These are phyloP conservation scores for Pilophorus perplexus DNA, from an alignment of 2,888 invertebrate species.

Conservation along the genomic window DNA sequence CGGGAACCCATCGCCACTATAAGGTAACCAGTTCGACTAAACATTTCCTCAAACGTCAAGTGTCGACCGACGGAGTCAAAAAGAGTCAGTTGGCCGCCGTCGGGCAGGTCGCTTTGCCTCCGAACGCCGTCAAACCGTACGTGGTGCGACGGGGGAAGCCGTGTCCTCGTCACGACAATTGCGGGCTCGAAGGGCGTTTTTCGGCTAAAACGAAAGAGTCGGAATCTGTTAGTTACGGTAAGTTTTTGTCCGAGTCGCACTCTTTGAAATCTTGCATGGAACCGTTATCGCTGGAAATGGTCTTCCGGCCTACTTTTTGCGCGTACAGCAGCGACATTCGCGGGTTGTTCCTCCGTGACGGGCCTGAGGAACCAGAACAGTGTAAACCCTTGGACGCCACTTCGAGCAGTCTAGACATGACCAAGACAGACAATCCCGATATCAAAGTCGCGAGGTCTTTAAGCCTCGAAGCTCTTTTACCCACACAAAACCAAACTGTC, in stretches of 20 bases:
- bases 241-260: background rate
- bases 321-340: too few species aligned
- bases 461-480: too few species aligned
- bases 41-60: background rate
- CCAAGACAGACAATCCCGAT: too few species aligned
- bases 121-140: background rate
- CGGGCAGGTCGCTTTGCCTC: background rate
- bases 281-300: background rate
- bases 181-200: too few species aligned
- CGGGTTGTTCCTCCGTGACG: background rate
- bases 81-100: background rate
- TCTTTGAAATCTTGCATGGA: background rate
- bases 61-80: conserved; percentile 5
- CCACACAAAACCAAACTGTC: too few species aligned
- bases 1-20: background rate
- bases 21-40: background rate
- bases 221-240: background rate
- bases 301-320: conserved; percentile 15
- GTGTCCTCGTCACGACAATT: too few species aligned
- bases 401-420: background rate
- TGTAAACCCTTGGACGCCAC: background rate
- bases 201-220: too few species aligned
- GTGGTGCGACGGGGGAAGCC: too few species aligned
- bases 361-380: background rate
- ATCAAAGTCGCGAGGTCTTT: too few species aligned